Evolutionary conservation across 1,140 invertebrate species (phyloP), one percentile per base, ranked within the genome.

Genomic region (Pogonomyrmex barbatus): DNA sequence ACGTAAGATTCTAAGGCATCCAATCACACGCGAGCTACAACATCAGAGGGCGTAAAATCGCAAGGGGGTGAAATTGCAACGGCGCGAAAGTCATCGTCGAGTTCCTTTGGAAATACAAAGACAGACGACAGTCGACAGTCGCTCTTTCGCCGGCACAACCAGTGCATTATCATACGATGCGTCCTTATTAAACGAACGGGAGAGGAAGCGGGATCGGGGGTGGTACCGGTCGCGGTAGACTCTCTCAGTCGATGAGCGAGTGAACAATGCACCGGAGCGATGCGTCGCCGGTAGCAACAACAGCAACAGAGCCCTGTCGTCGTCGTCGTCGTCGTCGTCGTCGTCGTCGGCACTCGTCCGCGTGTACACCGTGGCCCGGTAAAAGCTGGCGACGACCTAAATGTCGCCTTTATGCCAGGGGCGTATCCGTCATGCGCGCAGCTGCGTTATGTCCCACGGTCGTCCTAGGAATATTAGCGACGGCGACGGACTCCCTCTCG

Each of bases 331-430:
- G 24, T 24, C 24, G 24, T 24, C 24, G 24, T 24, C 24, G 24
- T 24, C 83, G 70, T 58, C 68, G 39, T 63, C 62, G 33, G 77
- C 52, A 24, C 42, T 62, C 58, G 63, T 85, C 77, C 88, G 76
- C 77, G 56, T 77, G 76, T 86, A 89, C 60, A 89, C 63, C 54
- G 76, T 54, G 71, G 68, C 88, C 75, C 65, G 87, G 89, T 90
- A 90, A 90, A 90, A 90, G 89, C 89, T 87, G 78, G 82, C 77
- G 84, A 76, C 68, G 88, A 90, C 89, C 89, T 90, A 90, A 90
- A 90, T 90, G 89, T 90, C 89, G 89, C 89, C 89, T 90, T 90
- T 90, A 90, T 90, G 89, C 89, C 89, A 90, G 83, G 87, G 89
- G 89, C 89, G 89, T 90, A 90, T 88, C 89, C 88, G 89, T 90